phyloP scores from a whole-genome alignment of 2,113 vertebrate genomes.

The Prochilodus magdalenae region DNA sequence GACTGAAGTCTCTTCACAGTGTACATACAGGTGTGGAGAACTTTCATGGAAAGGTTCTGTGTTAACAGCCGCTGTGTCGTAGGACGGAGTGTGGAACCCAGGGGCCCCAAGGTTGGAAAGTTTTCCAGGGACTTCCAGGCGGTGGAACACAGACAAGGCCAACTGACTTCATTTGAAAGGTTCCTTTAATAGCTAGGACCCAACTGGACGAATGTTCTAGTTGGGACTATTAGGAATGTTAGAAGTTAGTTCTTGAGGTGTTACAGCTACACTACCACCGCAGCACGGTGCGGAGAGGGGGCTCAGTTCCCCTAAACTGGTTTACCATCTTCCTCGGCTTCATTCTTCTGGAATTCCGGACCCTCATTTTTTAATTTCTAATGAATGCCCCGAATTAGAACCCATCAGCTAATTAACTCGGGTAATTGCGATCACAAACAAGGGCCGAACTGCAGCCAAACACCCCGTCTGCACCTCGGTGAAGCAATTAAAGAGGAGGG shows the following conservation, averaged over 20 bases:
- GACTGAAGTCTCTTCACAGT: too few relatives aligned
- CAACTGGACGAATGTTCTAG: too few relatives aligned
- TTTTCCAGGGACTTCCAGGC: too few relatives aligned
- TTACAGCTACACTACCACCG: background rate
- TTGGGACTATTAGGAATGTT: background rate
- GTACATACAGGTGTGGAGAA: too few relatives aligned
- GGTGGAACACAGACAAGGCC: too few relatives aligned
- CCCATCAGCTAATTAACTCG: constrained; percentile 24
- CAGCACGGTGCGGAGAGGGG: background rate
- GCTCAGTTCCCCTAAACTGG: background rate
- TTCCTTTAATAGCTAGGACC: too few relatives aligned
- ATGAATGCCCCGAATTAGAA: constrained; percentile 7
- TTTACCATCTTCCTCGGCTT: background rate
- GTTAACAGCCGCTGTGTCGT: too few relatives aligned
- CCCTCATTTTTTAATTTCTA: background rate
- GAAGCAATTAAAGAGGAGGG: background rate
- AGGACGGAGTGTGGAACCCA: too few relatives aligned
- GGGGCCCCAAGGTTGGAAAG: too few relatives aligned
- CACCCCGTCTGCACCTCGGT: background rate
- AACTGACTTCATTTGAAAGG: too few relatives aligned
- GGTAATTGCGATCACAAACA: constrained; percentile 19
- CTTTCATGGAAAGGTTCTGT: too few relatives aligned
- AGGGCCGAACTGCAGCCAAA: background rate
- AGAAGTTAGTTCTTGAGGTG: background rate
- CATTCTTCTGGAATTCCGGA: background rate